Evolutionary conservation across 2,888 invertebrate species (phyloP).

Genomic region (Eustalomyia histrio): DNA sequence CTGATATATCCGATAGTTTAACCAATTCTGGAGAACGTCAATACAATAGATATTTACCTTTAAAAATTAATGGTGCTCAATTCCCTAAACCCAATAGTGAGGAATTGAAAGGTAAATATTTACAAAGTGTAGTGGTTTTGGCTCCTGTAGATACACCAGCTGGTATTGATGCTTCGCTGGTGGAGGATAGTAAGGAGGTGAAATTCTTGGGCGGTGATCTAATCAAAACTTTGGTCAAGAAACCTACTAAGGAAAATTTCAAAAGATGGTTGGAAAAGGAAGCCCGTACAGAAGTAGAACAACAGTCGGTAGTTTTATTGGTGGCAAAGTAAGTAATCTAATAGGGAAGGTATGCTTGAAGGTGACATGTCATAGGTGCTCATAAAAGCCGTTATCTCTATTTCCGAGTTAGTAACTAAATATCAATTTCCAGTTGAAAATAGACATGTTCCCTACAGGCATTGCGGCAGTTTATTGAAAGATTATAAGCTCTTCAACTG

Average conservation of each 20-base stretch:
- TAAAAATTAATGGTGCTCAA: slow-evolving; percentile 91
- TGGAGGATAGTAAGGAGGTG: slow-evolving; percentile 84
- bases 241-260: slow-evolving; percentile 88
- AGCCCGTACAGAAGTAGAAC: slow-evolving; percentile 86
- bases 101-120: slow-evolving; percentile 86
- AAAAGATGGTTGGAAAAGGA: slow-evolving; percentile 89
- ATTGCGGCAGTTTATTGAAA: too few species aligned
- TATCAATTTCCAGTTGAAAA: too few species aligned
- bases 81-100: slow-evolving; percentile 90
- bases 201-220: slow-evolving; percentile 87
- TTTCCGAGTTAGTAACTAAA: too few species aligned
- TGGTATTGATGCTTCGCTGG: slow-evolving; percentile 79
- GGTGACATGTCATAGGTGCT: too few species aligned
- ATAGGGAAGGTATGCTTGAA: too few species aligned
- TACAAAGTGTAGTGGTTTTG: slow-evolving; percentile 91
- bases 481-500: too few species aligned
- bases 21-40: slow-evolving; percentile 85
- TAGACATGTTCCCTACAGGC: too few species aligned
- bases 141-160: slow-evolving; percentile 87
- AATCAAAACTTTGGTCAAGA: slow-evolving; percentile 87
- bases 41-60: slow-evolving; percentile 90
- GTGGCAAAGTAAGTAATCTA: slow-evolving; percentile 86
- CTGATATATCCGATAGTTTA: slow-evolving; percentile 86
- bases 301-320: slow-evolving; percentile 89
- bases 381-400: too few species aligned